Evolutionary conservation across 2,888 invertebrate species (phyloP).

Genomic region (Perizoma affinitatum): DNA sequence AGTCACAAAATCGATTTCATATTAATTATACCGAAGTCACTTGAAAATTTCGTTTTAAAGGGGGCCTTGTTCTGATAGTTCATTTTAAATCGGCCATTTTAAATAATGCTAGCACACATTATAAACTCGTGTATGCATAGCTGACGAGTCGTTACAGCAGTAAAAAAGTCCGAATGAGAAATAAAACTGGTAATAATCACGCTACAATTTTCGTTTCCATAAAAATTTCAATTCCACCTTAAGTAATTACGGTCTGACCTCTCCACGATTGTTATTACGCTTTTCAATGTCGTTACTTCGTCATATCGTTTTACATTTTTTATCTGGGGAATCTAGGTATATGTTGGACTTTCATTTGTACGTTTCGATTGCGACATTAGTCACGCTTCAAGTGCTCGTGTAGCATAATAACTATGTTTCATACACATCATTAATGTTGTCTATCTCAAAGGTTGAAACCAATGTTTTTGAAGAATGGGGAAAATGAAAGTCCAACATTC

Average conservation of each 20-base stretch:
- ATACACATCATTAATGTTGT: no score
- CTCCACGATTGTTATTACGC: conserved; percentile 37
- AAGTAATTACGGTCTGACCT: conserved; percentile 42
- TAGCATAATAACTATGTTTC: no score
- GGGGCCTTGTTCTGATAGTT: background rate
- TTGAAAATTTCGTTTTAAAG: background rate
- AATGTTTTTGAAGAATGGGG: background rate
- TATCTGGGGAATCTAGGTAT: conserved; percentile 6
- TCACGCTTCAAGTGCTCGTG: no score
- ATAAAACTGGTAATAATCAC: conserved; percentile 32
- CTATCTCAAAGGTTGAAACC: no score
- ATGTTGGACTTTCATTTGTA: conserved; percentile 46
- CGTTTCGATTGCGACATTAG: conserved; percentile 10
- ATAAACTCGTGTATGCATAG: background rate
- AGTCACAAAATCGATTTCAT: conserved; percentile 16
- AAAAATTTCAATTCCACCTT: conserved; percentile 41
- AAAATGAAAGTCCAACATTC: conserved; percentile 51
- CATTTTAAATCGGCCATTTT: conserved; percentile 9
- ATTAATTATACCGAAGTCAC: conserved; percentile 7
- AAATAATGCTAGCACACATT: conserved; percentile 11
- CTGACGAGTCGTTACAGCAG: conserved; percentile 21
- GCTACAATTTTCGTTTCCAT: conserved; percentile 42
- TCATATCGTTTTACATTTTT: conserved; percentile 52
- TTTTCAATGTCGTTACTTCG: conserved; percentile 49
- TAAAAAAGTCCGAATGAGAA: conserved; percentile 31